Evolutionary conservation across 2,797 vertebrate genomes (phyloP), one percentile per base, ranked within the genome.

Genomic region (Pagetopsis macropterus): DNA sequence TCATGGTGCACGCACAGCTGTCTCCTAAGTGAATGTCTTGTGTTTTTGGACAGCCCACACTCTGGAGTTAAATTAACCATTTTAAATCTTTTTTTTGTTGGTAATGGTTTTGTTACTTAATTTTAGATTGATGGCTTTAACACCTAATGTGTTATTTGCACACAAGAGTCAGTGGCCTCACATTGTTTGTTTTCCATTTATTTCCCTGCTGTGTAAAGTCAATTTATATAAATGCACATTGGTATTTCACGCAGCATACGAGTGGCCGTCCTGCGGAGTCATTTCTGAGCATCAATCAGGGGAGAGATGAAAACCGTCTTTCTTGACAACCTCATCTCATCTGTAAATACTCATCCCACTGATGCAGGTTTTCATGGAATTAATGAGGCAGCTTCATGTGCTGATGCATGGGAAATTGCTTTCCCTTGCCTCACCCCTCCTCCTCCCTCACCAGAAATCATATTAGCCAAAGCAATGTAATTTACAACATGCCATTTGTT

Each of bases 271-370:
- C 40, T n/a, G 40, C 4, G 11, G 15, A 82, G 76, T 78, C 74
- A 70, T 68, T 67, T 69, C 31, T 54, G n/a, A 41, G 54, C 79
- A 76, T 86, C 83, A 76, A 56, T 89, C 75, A 70, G 8, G 31
- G 43, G 37, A 50, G 50, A 72, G 63, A 21, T 56, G n/a, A 51
- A 78, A 71, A 72, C 41, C 19, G 60, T 65, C 46, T 55, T 61
- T 62, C 64, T 74, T 82, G 88, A 88, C 89, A 88, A 66, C 76
- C 75, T 81, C 83, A 76, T 90, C 88, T 88, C 88, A 77, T 90
- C 85, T 87, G 89, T 94, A 93, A 87, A 92, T 86, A 93, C 88
- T 89, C 86, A 90, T 93, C 87, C 82, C 87, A 87, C 84, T 93
- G 89, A 93, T 92, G 90, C 81, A 77, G 79, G 83, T 90, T 90